Conservation (phyloP, 1,140 invertebrate species). For the Zaprionus taronus region DNA sequence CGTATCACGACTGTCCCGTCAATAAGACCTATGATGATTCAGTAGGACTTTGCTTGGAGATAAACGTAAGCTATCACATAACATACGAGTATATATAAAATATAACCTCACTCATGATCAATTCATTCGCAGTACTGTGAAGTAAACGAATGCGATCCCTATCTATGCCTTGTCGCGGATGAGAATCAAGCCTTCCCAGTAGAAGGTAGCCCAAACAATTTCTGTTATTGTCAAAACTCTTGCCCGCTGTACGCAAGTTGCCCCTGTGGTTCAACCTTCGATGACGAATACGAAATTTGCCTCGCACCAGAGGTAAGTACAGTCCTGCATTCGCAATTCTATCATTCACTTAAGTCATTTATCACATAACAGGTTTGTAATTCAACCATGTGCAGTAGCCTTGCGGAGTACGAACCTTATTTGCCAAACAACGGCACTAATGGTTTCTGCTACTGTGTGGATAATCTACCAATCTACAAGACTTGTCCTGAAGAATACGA, state of each 20-base stretch:
- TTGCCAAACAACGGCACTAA: slow-evolving; percentile 17
- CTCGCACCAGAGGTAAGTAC: slow-evolving; percentile 26
- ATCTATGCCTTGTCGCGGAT: neutral
- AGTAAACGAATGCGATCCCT: slow-evolving; percentile 32
- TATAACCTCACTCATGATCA: neutral
- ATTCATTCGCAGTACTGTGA: neutral
- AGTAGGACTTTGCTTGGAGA: neutral
- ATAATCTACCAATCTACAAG: slow-evolving; percentile 30
- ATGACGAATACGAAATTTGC: slow-evolving; percentile 14
- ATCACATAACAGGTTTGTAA: slow-evolving; percentile 19
- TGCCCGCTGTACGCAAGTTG: slow-evolving; percentile 31
- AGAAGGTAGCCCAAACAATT: neutral
- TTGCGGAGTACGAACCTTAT: slow-evolving; percentile 24
- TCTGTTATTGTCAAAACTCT: slow-evolving; percentile 42
- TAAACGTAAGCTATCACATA: slow-evolving; percentile 15
- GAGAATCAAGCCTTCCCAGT: slow-evolving; percentile 18
- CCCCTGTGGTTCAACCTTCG: neutral
- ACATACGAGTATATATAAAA: neutral
- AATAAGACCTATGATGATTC: slow-evolving; percentile 13
- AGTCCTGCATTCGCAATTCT: neutral
- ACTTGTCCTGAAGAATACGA: slow-evolving; percentile 14
- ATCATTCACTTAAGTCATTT: too few relatives aligned
- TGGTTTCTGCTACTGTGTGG: slow-evolving; percentile 56
- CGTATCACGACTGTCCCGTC: slow-evolving; percentile 10
- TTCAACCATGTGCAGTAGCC: slow-evolving; percentile 14